These are phyloP conservation scores for Anoplolepis gracilipes DNA, from an alignment of 1,140 invertebrate species.

Conservation along the genomic window DNA sequence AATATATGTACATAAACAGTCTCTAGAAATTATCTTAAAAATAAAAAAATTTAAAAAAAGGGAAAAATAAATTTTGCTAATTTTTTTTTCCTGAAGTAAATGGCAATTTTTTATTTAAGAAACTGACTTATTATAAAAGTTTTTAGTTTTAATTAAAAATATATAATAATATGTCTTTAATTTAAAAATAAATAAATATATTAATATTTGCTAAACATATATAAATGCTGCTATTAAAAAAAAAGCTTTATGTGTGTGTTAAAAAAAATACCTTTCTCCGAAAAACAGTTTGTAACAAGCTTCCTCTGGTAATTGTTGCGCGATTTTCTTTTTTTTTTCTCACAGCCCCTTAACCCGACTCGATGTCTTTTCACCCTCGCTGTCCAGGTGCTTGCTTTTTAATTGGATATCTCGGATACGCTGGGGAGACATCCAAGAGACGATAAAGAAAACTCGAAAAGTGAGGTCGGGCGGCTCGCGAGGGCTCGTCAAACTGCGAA, in stretches of 20 bases:
- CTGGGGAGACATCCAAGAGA: constrained; percentile 79
- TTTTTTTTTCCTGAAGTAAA: not conserved
- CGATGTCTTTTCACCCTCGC: constrained; percentile 56
- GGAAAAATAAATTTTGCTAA: not conserved
- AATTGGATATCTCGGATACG: constrained; percentile 79
- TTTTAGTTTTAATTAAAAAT: not conserved
- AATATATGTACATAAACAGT: not conserved
- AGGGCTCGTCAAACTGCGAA: constrained; percentile 84
- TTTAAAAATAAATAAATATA: not conserved
- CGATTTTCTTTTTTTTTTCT: constrained; percentile 60
- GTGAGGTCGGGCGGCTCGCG: constrained; percentile 71
- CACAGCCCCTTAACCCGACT: constrained; percentile 21
- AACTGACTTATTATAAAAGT: not conserved
- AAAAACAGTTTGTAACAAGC: not conserved
- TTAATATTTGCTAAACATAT: not conserved
- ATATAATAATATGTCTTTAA: not conserved
- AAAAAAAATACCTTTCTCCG: not conserved
- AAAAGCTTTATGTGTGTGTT: not conserved
- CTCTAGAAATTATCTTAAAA: not conserved
- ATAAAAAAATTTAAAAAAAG: not conserved
- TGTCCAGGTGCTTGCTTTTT: constrained; percentile 81
- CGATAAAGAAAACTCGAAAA: constrained; percentile 80
- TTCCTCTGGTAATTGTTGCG: constrained; percentile 68
- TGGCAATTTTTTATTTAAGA: not conserved
- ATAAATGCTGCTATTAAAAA: not conserved